Conservation (phyloP, 2,888 invertebrate species). For the Timandra comae region DNA sequence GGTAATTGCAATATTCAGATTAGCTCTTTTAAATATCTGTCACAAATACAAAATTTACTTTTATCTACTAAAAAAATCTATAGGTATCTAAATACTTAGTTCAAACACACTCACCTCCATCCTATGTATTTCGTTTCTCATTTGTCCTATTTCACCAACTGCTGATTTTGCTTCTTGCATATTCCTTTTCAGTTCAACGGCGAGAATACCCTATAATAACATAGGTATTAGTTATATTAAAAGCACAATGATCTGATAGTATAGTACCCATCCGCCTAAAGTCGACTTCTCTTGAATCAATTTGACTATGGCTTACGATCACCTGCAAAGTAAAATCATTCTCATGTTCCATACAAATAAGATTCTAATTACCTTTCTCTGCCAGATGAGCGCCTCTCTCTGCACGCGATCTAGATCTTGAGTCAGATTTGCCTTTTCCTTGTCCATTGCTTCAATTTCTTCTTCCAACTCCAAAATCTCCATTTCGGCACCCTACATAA, state of each 20-base stretch:
- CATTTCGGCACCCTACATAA: slow-evolving; percentile 80
- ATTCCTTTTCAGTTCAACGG: slow-evolving; percentile 82
- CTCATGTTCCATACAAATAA: neutral
- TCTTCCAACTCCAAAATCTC: slow-evolving; percentile 81
- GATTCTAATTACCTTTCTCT: slow-evolving; percentile 86
- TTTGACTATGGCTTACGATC: no score
- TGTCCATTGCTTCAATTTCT: slow-evolving; percentile 80
- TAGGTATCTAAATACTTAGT: no score
- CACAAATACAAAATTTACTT: no score
- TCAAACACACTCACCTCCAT: no score
- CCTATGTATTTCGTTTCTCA: slow-evolving; percentile 88
- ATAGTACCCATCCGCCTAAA: no score
- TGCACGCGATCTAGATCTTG: slow-evolving; percentile 79
- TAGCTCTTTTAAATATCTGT: no score
- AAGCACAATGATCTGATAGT: no score
- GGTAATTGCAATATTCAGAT: no score
- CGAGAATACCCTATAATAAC: slow-evolving; percentile 70
- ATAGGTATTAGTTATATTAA: no score
- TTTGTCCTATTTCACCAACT: slow-evolving; percentile 83
- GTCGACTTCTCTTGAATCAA: no score
- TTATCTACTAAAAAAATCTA: no score
- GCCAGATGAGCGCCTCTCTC: slow-evolving; percentile 86
- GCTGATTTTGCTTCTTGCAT: slow-evolving; percentile 80
- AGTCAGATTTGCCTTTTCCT: slow-evolving; percentile 80
- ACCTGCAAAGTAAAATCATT: no score